Evolutionary conservation across 2,797 vertebrate genomes (phyloP).

Genomic region (Liasis olivaceus): DNA sequence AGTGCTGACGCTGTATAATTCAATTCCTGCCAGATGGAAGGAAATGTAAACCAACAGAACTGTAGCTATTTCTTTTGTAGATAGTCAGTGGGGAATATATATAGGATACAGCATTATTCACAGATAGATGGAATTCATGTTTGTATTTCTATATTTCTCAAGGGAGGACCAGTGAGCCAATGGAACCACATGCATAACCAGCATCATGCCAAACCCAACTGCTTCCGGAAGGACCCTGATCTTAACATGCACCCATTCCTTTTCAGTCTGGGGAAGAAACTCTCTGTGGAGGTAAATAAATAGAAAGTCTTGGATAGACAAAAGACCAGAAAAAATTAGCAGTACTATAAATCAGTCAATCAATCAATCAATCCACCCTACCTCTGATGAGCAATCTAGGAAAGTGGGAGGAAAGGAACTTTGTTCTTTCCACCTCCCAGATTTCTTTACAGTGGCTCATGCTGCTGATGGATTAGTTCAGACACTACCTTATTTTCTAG

Average conservation of each 20-base stretch:
- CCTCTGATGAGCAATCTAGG: not conserved
- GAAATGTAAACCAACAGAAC: not conserved
- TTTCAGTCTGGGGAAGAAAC: conserved; percentile 72
- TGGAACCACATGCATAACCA: conserved; percentile 78
- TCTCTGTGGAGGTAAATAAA: conserved; percentile 71
- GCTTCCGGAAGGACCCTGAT: conserved; percentile 75
- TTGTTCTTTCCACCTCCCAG: not conserved
- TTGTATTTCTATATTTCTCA: not conserved
- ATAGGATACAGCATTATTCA: not conserved
- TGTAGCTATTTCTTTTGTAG: not conserved
- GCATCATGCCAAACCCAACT: conserved; percentile 78
- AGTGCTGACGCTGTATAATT: not conserved
- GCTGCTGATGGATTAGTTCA: not conserved
- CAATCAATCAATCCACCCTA: not conserved
- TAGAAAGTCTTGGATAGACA: no score
- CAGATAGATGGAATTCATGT: not conserved
- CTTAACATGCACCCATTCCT: conserved; percentile 74
- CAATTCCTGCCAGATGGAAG: not conserved
- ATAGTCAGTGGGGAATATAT: not conserved
- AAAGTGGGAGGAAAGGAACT: not conserved
- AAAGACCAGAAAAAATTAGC: not conserved
- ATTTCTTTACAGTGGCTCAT: not conserved
- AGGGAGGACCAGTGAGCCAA: conserved; percentile 74
- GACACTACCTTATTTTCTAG: not conserved
- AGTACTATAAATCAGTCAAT: not conserved